These are phyloP conservation scores for Xiphophorus birchmanni DNA, from an alignment of 2,797 vertebrate species.

Conservation along the genomic window DNA sequence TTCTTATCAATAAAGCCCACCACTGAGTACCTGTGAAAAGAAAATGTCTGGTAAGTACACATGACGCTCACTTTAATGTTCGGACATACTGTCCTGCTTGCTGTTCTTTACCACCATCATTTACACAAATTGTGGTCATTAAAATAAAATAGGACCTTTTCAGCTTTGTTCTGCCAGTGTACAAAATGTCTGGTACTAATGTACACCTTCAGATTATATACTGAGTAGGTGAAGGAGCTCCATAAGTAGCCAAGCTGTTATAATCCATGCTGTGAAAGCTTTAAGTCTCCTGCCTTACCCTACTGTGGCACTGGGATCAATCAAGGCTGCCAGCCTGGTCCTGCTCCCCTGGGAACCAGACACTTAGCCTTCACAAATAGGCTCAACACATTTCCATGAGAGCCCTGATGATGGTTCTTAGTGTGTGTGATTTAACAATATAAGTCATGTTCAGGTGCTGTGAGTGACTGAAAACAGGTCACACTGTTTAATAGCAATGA, in stretches of 20 bases:
- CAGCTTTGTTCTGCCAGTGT: neutral
- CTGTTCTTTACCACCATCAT: neutral
- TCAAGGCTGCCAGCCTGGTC: slow-evolving; percentile 26
- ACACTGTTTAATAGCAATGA: neutral
- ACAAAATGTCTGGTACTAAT: neutral
- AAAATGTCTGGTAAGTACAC: slow-evolving; percentile 9
- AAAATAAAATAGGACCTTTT: neutral
- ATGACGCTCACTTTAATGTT: slow-evolving; percentile 6
- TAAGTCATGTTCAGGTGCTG: slow-evolving; percentile 39
- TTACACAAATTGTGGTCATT: neutral
- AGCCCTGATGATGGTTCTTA: slow-evolving; percentile 55
- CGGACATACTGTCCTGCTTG: neutral
- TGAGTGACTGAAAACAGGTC: slow-evolving; percentile 14
- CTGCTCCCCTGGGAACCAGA: slow-evolving; percentile 30
- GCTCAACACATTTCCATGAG: slow-evolving; percentile 43
- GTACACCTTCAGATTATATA: slow-evolving; percentile 7
- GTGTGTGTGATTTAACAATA: slow-evolving; percentile 49
- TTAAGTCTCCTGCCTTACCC: slow-evolving; percentile 30
- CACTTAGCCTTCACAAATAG: slow-evolving; percentile 56
- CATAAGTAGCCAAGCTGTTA: slow-evolving; percentile 14
- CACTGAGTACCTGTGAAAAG: slow-evolving; percentile 89
- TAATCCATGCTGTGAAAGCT: slow-evolving; percentile 28
- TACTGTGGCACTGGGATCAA: slow-evolving; percentile 58
- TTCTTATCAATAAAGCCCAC: slow-evolving; percentile 98
- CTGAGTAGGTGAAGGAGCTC: neutral